phyloP scores from a whole-genome alignment of 2,797 vertebrate species.

The Xenopus petersii region DNA sequence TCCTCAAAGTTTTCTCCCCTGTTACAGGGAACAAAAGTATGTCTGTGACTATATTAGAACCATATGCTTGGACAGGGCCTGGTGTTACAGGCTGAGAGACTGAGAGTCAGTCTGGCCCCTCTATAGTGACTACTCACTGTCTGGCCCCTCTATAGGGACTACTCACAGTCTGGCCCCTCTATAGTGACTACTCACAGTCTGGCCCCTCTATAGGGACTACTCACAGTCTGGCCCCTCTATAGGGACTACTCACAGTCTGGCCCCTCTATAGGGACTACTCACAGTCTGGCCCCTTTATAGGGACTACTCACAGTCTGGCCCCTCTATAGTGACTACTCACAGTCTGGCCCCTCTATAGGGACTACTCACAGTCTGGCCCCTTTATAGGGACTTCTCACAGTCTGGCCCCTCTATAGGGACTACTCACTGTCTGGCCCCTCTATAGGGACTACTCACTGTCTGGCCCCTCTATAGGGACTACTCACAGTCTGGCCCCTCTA shows the following conservation, averaged over 20 bases:
- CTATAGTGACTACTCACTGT: no score
- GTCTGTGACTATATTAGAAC: conserved; percentile 60
- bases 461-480: no score
- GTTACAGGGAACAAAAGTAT: conserved; percentile 54
- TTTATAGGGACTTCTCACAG: no score
- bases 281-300: not conserved
- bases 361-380: not conserved
- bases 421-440: not conserved
- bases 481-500: no score
- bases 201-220: no score
- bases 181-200: not conserved
- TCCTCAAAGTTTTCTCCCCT: conserved; percentile 58
- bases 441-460: no score
- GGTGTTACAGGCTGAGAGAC: no score
- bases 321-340: no score
- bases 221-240: not conserved
- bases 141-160: no score
- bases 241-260: not conserved
- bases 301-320: not conserved
- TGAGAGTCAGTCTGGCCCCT: not conserved
- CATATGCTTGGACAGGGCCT: conserved; percentile 52
- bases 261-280: no score
- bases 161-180: not conserved
- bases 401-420: not conserved
- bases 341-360: not conserved